These are phyloP conservation scores for Platichthys flesus DNA, from an alignment of 2,113 vertebrate species.

Conservation along the genomic window DNA sequence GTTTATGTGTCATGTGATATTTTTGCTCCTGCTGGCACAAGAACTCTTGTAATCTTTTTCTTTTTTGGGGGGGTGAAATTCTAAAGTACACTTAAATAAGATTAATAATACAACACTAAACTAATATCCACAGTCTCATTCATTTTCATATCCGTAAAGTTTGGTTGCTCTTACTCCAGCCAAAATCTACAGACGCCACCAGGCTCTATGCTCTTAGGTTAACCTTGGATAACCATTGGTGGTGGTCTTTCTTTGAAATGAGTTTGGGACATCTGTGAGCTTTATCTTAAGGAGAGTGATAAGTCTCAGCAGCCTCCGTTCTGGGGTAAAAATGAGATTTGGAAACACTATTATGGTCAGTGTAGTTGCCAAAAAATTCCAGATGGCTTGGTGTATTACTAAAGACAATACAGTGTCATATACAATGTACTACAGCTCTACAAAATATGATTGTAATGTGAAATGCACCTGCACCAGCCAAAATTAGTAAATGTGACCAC, in stretches of 20 bases:
- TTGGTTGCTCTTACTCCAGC: not conserved
- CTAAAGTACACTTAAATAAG: not conserved
- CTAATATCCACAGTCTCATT: not conserved
- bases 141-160: not conserved
- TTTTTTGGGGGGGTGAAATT: not conserved
- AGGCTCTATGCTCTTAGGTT: not conserved
- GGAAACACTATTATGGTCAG: constrained; percentile 14
- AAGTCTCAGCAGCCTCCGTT: not conserved
- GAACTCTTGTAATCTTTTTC: not conserved
- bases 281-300: constrained; percentile 11
- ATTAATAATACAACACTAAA: not conserved
- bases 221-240: not conserved
- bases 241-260: not conserved
- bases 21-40: not conserved
- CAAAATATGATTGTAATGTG: not conserved
- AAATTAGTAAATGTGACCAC: not conserved
- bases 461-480: not conserved
- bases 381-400: not conserved
- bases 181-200: not conserved
- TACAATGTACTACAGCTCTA: not conserved
- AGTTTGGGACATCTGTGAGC: constrained; percentile 21
- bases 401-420: not conserved
- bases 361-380: not conserved
- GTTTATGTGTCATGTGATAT: not conserved
- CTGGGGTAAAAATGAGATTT: not conserved